Base-by-base conservation (phyloP, 2,888 invertebrate genomes). In the Pogonocherus hispidulus region DNA sequence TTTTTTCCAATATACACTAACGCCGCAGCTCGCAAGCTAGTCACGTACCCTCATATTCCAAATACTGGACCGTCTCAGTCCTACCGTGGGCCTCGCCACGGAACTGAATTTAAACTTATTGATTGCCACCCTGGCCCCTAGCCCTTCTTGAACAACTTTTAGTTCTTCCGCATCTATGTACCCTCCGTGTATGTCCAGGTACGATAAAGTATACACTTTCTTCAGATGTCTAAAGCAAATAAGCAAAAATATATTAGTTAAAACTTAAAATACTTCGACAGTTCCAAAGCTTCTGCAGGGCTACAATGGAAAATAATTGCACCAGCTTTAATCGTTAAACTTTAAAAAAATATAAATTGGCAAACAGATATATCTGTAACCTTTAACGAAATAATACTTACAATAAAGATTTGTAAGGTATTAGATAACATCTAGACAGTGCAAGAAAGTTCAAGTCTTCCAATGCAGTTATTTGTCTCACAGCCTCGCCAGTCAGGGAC, bases 31-130 rank as follows among this genome's bases (percentile, higher is more conserved):
- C 35, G 11, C n/a, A 35, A 3, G 16, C 23, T 60, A 94, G 87
- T 95, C 95, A 82, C 95, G 88, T 3, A 94, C 94, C 62, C 94
- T 86, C 22, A 95, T 87, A 0, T 94, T 94, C 98, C 97, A 98
- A 82, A 98, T 93, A 20, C 95, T 95, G 0, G 96, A 96, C 76
- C 96, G 89, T 71, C 93, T 87, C 0, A 93, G 89, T 0, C 97
- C 97, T 0, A 96, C 95, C 0, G 97, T 97, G 0, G 97, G 97
- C 11, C 95, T 88, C 0, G 96, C 96, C 11, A 97, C 92, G 0
- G 94, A 94, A 79, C 96, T 96, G 83, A 93, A 93, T 69, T 90
- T 89, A 79, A 90, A 92, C 82, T 91, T 91, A 84, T 94, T 95
- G 52, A 94, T 88, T 78, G 90, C 88, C 60, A 93, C 89, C 66